Base-by-base conservation (phyloP, 1,140 invertebrate species). In the Cydia fagiglandana region DNA sequence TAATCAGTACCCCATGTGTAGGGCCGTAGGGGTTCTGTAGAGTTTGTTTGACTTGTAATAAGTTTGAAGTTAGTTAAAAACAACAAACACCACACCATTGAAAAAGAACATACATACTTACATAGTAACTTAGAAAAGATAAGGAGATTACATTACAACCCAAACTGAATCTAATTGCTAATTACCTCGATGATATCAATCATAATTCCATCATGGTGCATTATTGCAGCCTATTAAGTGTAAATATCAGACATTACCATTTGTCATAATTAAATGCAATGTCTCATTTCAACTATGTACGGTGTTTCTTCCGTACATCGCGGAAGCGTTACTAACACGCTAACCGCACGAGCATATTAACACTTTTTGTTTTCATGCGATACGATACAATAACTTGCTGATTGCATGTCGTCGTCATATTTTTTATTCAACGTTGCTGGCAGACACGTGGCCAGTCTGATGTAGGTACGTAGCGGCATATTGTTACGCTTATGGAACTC, bases 301-400 rank as follows among this genome's bases (percentile, higher is more conserved):
- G 10, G 47, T 15, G 50, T 56, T 9, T n/a, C 53, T 56, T 56
- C 53, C 53, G 53, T 56, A 56, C 15, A 56, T 17, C 53, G 6
- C 53, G 53, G 53, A 56, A 56, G 53, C n/a, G 15, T 50, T 20
- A 56, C 15, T 56, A 17, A 17, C 15, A 56, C 53, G 53, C 15
- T 56, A 56, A n/a, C 6, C 6, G n/a, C 53, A 7, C 53, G n/a
- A 4, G 53, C 53, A 56, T 53, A 56, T 17, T 53, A n/a, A 56
- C 53, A 20, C 53, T 56, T 56, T 56, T 56, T 56, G n/a, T 56
- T 56, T 17, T 56, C 53, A 15, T 56, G n/a, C n/a, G n/a, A 17
- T 56, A 56, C 47, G 13, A 4, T 17, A 56, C n/a, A n/a, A n/a
- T n/a, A n/a, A n/a, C n/a, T n/a, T n/a, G n/a, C n/a, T n/a, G n/a